Evolutionary conservation across 2,888 invertebrate genomes (phyloP).

Genomic region (Trypoxylon attenuatum): DNA sequence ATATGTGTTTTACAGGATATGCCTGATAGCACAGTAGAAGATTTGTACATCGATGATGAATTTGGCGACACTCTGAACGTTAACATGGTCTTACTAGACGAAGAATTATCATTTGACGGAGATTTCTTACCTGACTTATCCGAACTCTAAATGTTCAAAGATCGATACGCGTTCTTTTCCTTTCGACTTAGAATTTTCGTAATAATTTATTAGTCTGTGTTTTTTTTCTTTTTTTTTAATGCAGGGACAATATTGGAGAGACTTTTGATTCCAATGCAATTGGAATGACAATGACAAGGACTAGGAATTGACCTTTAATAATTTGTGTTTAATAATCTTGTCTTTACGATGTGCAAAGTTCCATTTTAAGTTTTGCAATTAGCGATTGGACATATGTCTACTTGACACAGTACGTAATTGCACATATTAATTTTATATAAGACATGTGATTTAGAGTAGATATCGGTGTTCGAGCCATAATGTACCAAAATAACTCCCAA

Average conservation of each 20-base stretch:
- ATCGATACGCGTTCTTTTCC: conserved; percentile 5
- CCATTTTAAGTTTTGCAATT: conserved; percentile 34
- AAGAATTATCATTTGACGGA: conserved; percentile 49
- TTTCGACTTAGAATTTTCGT: conserved; percentile 20
- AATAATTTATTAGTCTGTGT: conserved; percentile 43
- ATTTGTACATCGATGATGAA: conserved; percentile 68
- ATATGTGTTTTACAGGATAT: conserved; percentile 46
- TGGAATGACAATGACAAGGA: conserved; percentile 19
- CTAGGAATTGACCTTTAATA: conserved; percentile 2
- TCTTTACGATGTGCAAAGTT: conserved; percentile 30
- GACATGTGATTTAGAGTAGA: conserved; percentile 8
- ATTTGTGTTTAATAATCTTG: conserved; percentile 26
- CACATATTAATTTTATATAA: conserved; percentile 20
- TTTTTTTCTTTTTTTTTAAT: no score
- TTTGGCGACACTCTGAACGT: conserved; percentile 62
- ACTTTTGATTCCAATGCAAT: conserved; percentile 20
- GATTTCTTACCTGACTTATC: conserved; percentile 56
- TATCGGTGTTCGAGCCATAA: not conserved
- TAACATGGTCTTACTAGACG: conserved; percentile 62
- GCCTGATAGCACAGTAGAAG: conserved; percentile 58
- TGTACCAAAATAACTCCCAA: conserved; percentile 10
- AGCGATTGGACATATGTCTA: conserved; percentile 16
- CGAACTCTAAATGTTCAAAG: conserved; percentile 29
- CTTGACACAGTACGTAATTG: conserved; percentile 4
- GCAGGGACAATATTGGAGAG: conserved; percentile 22